phyloP scores from a whole-genome alignment of 2,888 invertebrate species.

The Ctena decussata region DNA sequence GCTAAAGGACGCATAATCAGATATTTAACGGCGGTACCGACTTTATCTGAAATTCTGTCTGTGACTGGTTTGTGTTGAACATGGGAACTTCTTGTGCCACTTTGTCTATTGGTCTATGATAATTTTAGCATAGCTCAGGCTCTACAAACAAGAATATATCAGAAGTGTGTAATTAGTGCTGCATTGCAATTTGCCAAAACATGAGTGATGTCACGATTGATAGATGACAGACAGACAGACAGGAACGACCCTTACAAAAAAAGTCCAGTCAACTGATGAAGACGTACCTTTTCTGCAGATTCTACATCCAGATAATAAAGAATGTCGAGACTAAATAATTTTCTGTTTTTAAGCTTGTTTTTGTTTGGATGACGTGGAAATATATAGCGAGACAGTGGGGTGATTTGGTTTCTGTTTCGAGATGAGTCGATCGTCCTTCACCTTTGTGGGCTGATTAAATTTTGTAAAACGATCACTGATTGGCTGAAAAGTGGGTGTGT shows the following conservation, averaged over 20 bases:
- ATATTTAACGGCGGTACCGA: no score
- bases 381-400: not conserved
- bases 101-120: no score
- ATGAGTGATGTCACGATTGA: no score
- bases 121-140: no score
- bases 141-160: no score
- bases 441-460: not conserved
- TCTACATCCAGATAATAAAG: not conserved
- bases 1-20: no score
- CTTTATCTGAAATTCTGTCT: no score
- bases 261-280: not conserved
- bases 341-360: not conserved
- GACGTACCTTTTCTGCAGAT: not conserved
- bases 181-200: no score
- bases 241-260: not conserved
- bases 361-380: not conserved
- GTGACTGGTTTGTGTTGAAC: no score
- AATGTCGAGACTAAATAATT: not conserved
- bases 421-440: not conserved
- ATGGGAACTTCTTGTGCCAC: no score
- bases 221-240: no score
- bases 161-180: no score
- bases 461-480: not conserved
- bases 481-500: not conserved
- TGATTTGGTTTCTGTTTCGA: not conserved